Base-by-base conservation (phyloP, 2,113 vertebrate genomes). In the Dicrurus megarhynchus region DNA sequence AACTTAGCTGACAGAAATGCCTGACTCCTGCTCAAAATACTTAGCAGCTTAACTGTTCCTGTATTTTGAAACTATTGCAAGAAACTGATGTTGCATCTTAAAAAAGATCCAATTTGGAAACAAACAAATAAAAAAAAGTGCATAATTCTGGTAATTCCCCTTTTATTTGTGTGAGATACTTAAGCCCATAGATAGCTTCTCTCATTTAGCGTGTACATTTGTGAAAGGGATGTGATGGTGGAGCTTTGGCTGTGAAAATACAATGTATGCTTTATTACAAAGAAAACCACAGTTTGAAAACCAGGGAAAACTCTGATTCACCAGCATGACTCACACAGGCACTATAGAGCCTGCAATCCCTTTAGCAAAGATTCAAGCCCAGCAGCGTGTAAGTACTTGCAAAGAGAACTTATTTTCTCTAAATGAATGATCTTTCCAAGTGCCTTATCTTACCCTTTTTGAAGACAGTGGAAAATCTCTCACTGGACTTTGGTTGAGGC, bases 281-380 rank as follows among this genome's bases (percentile, higher is more conserved):
- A 97, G 96, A 97, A 98, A 97, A 96, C 96, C 97, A 83, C 96
- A 96, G 75, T 95, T 92, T 61, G 88, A 89, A 91, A 92, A 82
- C 83, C 74, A 94, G 83, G 92, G 92, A 95, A 91, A 85, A n/a
- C 47, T 96, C 95, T 98, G 98, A 98, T 96, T 98, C 98, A 98
- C 92, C 84, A 68, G 81, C 63, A 41, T 98, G 98, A 98, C 96
- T 98, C 98, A 98, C 24, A 57, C 67, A 55, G 0, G 10, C 83
- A 47, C 69, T 89, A 69, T 8, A 93, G 95, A 92, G 95, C 95
- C 81, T 97, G 75, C 83, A 87, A 95, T 89, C 83, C 68, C 90
- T 77, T 89, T 1, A 94, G 95, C 79, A 77, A 86, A 91, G 96
- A 93, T 93, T 78, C 57, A 39, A 44, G 74, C 82, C 93, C 88